Evolutionary conservation across 64 coral and sea anemone species (phyloP).

Genomic region (Montipora foliosa): DNA sequence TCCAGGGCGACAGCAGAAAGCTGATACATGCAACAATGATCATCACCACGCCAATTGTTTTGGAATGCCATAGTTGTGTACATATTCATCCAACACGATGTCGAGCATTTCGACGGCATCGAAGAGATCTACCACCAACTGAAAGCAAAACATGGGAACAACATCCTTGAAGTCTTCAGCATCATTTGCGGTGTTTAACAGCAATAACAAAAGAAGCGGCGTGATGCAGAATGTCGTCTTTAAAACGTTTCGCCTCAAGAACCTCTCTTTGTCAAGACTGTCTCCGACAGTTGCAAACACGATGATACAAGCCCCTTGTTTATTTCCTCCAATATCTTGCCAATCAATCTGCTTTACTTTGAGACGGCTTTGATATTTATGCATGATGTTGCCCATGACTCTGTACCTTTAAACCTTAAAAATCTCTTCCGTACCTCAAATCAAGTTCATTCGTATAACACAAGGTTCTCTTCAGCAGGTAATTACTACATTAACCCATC

Average conservation of each 20-base stretch:
- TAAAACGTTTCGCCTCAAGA: conserved; percentile 59
- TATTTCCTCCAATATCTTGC: too few species aligned
- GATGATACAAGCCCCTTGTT: not conserved
- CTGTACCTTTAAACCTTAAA: too few species aligned
- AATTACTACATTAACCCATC: too few species aligned
- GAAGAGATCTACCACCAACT: conserved; percentile 56
- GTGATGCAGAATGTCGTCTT: conserved; percentile 35
- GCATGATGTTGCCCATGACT: too few species aligned
- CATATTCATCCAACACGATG: conserved; percentile 33
- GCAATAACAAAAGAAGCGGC: conserved; percentile 27
- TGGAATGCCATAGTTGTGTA: not conserved
- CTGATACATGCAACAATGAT: conserved; percentile 42
- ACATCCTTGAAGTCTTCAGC: not conserved
- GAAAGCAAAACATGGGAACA: not conserved
- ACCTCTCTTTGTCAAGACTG: conserved; percentile 30
- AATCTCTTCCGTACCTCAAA: too few species aligned
- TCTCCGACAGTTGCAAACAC: not conserved
- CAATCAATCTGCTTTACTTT: too few species aligned
- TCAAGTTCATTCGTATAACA: too few species aligned
- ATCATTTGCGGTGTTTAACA: conserved; percentile 37
- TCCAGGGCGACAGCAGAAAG: conserved; percentile 21
- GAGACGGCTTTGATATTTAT: too few species aligned
- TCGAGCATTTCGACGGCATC: conserved; percentile 67
- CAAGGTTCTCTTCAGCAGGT: too few species aligned
- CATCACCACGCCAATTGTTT: not conserved